Evolutionary conservation across 2,797 vertebrate genomes (phyloP), one percentile per base, ranked within the genome.

Genomic region (Enteromius treurensis): DNA sequence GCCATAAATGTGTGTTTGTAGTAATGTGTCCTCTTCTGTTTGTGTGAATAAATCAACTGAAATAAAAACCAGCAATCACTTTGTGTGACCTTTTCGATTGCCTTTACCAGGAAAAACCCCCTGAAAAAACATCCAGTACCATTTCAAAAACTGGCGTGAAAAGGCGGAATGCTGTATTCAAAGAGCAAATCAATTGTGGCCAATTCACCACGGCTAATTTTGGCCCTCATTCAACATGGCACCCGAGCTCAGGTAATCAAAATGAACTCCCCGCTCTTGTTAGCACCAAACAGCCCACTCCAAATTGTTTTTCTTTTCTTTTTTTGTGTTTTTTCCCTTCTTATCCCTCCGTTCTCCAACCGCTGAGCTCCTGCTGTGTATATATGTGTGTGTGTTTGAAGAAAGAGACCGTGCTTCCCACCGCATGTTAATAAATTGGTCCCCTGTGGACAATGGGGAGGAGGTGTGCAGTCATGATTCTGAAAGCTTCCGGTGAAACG

Each of bases 401-500:
- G 68, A 76, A 78, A 81, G 64, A 70, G 64, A 7, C 70, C 15
- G 60, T 77, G 62, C 78, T 80, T 70, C 90, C 88, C 83, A 90
- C 89, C 87, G 91, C 90, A 92, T 93, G 93, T 93, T 92, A 93
- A 94, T 94, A 94, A 95, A 95, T 93, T 94, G 93, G 91, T 94
- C 92, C 92, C 92, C 68, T 87, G 85, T 45, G 45, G 75, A 75
- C 74, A 37, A 58, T n/a, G 26, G 23, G n/a, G 67, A 73, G 77
- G 80, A 69, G 40, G 69, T 73, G 77, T 51, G 77, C 29, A 65
- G 58, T 81, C 83, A 79, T 34, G 49, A 53, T 79, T 84, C 82
- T 80, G 79, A 80, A 83, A 86, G 87, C 77, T 76, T 79, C 82
- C 81, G 70, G 58, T 65, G 68, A 81, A 81, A 69, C 40, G 60